These are phyloP conservation scores for Lipotes vexillifer DNA, from an alignment of 2,113 vertebrate genomes.

Conservation along the genomic window DNA sequence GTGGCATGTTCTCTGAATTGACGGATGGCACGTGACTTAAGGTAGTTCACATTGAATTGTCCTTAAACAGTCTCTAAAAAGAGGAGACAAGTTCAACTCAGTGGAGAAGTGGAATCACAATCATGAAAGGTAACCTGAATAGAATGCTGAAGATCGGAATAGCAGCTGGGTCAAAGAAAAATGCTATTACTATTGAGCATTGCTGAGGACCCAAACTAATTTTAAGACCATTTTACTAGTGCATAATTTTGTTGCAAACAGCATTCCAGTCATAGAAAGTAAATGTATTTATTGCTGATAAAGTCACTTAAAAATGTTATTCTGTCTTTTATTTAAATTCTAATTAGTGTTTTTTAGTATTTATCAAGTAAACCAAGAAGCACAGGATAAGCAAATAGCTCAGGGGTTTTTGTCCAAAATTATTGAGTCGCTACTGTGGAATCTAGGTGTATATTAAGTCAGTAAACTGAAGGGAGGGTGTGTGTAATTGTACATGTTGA, in stretches of 20 bases:
- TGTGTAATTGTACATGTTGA: background rate
- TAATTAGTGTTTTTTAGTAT: background rate
- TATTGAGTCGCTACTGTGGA: background rate
- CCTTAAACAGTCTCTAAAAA: background rate
- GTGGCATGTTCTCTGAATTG: background rate
- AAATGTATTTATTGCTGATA: background rate
- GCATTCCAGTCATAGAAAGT: background rate
- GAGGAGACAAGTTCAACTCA: background rate
- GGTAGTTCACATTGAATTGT: background rate
- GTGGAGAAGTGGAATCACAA: background rate
- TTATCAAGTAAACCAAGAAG: background rate
- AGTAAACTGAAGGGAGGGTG: background rate
- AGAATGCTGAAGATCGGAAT: background rate
- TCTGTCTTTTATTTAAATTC: background rate
- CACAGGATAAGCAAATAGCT: background rate
- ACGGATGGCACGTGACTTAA: background rate
- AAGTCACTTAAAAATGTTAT: background rate
- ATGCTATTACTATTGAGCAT: background rate
- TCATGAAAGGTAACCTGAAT: background rate
- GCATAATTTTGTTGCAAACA: background rate
- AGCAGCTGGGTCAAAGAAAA: background rate
- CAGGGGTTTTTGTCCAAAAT: background rate
- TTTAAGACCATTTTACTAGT: background rate
- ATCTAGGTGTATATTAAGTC: background rate
- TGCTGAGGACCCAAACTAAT: background rate